Base-by-base conservation (phyloP, 2,113 vertebrate genomes). In the Sardina pilchardus region DNA sequence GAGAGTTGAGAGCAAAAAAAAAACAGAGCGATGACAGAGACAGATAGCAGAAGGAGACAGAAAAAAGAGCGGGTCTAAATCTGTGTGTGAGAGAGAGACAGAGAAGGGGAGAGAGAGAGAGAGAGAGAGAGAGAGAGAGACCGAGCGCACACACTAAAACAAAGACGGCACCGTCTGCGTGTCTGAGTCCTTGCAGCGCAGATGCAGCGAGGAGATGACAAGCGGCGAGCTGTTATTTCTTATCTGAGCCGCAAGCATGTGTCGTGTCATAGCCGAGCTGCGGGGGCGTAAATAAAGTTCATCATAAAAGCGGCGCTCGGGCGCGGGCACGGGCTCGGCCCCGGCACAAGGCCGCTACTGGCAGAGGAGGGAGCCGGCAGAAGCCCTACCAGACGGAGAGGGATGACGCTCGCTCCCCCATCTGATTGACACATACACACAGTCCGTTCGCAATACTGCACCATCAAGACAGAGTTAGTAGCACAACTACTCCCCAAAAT, bases 221-320 rank as follows among this genome's bases (percentile, higher is more conserved):
- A 81, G 81, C 42, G 63, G 83, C 53, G 30, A 71, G 81, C n/a
- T 26, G 85, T 82, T 39, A 86, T 82, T 83, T 87, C 67, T 91
- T 87, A 91, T 91, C 88, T 43, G 42, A 85, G 84, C 85, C 82
- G 85, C 82, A 86, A 90, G 88, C 87, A 89, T 83, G 90, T 90
- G 84, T 71, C 87, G 86, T 86, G 88, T 88, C 87, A 85, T 81
- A 90, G 85, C 82, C 81, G 86, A 85, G n/a, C n/a, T n/a, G n/a
- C n/a, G 59, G 78, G 83, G 59, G 81, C 21, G 81, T 92, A 91
- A 93, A 92, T 87, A 90, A 91, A 91, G 88, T 71, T 44, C 42
- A 30, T 44, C 42, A 30, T 30, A 30, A 30, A 67, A 14, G 63
- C 7, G 7, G 63, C 63, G 4, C 71, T 34, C 30, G 4, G 71